Percentiles rank a stretch among this genome's conserved stretches.
Evolutionary conservation across 92 coral and sea anemone species (phyloP).

Genomic region (Actinostola sp.): DNA sequence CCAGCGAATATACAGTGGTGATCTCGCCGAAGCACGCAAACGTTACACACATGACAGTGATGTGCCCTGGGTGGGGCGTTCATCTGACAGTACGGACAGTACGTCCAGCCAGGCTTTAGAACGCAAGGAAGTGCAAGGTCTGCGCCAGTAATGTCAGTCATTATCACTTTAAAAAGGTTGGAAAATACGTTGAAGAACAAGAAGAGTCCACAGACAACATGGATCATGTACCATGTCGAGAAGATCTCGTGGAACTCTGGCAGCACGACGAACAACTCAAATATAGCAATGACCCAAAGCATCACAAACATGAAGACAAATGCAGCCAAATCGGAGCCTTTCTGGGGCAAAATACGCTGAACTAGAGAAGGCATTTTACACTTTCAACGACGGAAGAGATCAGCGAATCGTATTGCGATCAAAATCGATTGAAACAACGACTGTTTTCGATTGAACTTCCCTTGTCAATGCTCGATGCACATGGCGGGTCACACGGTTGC

Average conservation of each 20-base stretch:
- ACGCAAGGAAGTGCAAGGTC: constrained; percentile 85
- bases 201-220: constrained; percentile 76
- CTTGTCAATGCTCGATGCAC: background rate
- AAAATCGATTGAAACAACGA: background rate
- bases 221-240: constrained; percentile 72
- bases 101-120: constrained; percentile 93
- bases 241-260: constrained; percentile 85
- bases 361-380: constrained; percentile 28
- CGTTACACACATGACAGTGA: constrained; percentile 91
- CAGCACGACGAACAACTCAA: constrained; percentile 83
- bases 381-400: background rate
- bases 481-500: background rate
- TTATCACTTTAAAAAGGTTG: constrained; percentile 80
- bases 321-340: constrained; percentile 82
- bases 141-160: constrained; percentile 85
- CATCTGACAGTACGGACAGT: constrained; percentile 93
- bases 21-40: constrained; percentile 88
- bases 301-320: constrained; percentile 77
- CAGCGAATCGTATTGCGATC: background rate
- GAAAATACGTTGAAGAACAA: constrained; percentile 90
- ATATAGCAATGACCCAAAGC: constrained; percentile 75
- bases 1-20: constrained; percentile 97
- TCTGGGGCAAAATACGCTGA: constrained; percentile 66
- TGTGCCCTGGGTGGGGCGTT: constrained; percentile 90
- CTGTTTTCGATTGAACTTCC: background rate